These are phyloP conservation scores for Cheiracanthium punctorium DNA, from an alignment of 2,888 invertebrate species.

Conservation along the genomic window DNA sequence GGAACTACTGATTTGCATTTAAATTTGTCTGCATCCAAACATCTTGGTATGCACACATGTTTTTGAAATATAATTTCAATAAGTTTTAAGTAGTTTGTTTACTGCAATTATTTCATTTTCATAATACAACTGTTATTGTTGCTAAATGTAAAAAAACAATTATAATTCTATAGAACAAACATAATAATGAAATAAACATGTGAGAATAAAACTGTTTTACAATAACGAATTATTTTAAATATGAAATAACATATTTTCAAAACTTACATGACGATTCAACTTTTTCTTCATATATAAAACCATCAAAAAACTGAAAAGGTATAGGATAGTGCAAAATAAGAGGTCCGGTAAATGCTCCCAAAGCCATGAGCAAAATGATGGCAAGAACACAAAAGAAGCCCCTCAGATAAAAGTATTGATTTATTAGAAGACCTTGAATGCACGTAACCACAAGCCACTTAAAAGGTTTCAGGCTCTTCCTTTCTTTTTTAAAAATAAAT, in stretches of 20 bases:
- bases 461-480: slow-evolving; percentile 27
- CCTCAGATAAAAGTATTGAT: slow-evolving; percentile 36
- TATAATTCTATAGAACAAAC: too few relatives aligned
- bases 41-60: too few relatives aligned
- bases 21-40: too few relatives aligned
- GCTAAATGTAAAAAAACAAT: too few relatives aligned
- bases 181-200: too few relatives aligned
- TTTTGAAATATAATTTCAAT: too few relatives aligned
- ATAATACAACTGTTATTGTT: too few relatives aligned
- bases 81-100: too few relatives aligned
- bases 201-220: too few relatives aligned
- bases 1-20: too few relatives aligned
- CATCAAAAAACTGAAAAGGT: slow-evolving; percentile 55
- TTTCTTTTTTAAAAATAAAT: neutral
- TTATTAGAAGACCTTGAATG: neutral
- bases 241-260: too few relatives aligned
- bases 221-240: neutral
- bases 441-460: slow-evolving; percentile 47
- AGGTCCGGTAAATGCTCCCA: slow-evolving; percentile 52
- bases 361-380: slow-evolving; percentile 1
- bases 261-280: slow-evolving; percentile 35
- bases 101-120: too few relatives aligned
- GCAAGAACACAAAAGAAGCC: slow-evolving; percentile 43
- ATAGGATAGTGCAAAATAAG: slow-evolving; percentile 51
- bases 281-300: slow-evolving; percentile 61